A percentile compares a stretch with the other conserved stretches of the same genome.
Evolutionary conservation across 1,140 invertebrate genomes (phyloP).

Genomic region (Drosophila quadrilineata): DNA sequence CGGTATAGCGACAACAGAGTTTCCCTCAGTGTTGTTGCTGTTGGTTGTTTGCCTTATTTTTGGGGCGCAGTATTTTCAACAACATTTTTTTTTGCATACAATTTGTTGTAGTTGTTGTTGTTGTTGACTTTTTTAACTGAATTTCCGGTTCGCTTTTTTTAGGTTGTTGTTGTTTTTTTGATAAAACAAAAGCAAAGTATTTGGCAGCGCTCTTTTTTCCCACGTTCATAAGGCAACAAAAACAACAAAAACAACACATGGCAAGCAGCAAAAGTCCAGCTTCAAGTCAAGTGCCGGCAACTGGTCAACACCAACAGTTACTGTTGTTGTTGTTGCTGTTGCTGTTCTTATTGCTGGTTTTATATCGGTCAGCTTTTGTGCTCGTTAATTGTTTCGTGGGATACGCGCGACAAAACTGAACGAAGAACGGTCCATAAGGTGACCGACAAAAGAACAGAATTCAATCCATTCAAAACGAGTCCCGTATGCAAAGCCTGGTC

Average conservation of each 20-base stretch:
- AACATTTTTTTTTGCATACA: conserved; percentile 58
- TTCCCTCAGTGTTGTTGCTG: conserved; percentile 51
- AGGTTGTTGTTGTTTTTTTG: too few relatives aligned
- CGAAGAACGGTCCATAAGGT: conserved; percentile 5
- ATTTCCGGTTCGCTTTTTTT: conserved; percentile 46
- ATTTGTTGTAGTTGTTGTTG: conserved; percentile 33
- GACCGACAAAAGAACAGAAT: too few relatives aligned
- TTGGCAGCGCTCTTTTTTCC: conserved; percentile 60
- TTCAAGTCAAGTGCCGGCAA: conserved; percentile 34
- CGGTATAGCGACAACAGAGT: too few relatives aligned
- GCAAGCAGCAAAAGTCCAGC: conserved; percentile 29
- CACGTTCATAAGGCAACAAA: conserved; percentile 59
- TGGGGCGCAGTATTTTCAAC: conserved; percentile 24
- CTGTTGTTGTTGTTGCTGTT: conserved; percentile 12
- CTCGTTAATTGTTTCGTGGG: conserved; percentile 65
- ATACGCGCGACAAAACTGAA: conserved; percentile 45
- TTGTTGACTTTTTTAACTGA: conserved; percentile 43
- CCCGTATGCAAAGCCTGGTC: conserved; percentile 29
- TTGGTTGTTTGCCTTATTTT: conserved; percentile 18
- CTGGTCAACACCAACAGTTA: conserved; percentile 26
- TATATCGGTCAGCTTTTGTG: conserved; percentile 55
- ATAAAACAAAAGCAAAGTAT: conserved; percentile 29
- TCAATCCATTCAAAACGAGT: not conserved
- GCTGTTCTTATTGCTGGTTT: conserved; percentile 1
- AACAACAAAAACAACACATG: conserved; percentile 14